phyloP scores from a whole-genome alignment of 2,113 vertebrate genomes.

The Pogona vitticeps region DNA sequence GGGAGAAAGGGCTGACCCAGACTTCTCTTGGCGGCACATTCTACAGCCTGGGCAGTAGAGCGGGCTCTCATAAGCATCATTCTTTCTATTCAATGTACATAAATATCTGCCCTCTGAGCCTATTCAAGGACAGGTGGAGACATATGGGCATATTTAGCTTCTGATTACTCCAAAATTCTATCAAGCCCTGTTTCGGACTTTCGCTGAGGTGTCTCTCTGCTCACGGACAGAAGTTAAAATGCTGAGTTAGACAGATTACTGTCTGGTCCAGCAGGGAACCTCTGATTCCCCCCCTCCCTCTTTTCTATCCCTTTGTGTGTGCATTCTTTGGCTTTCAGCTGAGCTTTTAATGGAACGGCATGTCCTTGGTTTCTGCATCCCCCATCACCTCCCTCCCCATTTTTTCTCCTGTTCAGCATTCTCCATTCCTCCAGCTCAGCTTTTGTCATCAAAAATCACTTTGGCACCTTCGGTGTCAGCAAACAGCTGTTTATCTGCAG shows the following conservation, averaged over 20 bases:
- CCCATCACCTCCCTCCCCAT: conserved; percentile 5
- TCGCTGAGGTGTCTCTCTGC: neutral
- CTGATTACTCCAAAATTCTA: neutral
- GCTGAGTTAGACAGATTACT: neutral
- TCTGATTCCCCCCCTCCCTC: neutral
- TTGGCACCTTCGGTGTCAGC: conserved; percentile 69
- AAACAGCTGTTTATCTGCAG: conserved; percentile 64
- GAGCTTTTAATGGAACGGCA: neutral
- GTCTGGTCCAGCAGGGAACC: neutral
- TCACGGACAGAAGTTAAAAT: neutral
- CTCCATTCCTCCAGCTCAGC: conserved; percentile 55
- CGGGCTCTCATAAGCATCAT: too few relatives aligned
- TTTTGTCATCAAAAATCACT: conserved; percentile 71
- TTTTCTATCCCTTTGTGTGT: accelerated
- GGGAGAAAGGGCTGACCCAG: too few relatives aligned
- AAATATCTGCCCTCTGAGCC: neutral
- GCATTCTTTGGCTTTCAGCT: neutral
- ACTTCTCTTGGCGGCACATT: too few relatives aligned
- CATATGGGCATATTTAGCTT: neutral
- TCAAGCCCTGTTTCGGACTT: neutral
- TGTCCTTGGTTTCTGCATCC: conserved; percentile 51
- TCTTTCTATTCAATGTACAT: neutral
- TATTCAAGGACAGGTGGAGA: neutral
- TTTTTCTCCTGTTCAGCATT: conserved; percentile 64
- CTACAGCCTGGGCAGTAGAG: too few relatives aligned